phyloP scores from a whole-genome alignment of 2,797 vertebrate species.

The Catamblyrhynchus diadema region DNA sequence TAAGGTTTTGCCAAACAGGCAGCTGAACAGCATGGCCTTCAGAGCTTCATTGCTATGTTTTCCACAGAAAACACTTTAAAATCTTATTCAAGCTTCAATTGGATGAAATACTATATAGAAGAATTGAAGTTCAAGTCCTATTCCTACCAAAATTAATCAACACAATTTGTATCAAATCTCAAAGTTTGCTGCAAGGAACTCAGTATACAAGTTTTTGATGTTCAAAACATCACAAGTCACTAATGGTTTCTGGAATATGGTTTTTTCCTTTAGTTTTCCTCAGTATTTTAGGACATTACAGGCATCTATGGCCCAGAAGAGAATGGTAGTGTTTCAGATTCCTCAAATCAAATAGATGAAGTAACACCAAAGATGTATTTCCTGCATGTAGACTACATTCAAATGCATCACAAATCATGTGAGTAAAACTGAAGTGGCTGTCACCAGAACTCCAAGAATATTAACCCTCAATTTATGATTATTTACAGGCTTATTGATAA shows the following conservation, averaged over 20 bases:
- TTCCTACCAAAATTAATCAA: not conserved
- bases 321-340: not conserved
- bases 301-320: not conserved
- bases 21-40: not conserved
- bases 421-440: not conserved
- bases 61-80: not conserved
- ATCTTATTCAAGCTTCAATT: not conserved
- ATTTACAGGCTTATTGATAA: not conserved
- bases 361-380: not conserved
- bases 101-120: not conserved
- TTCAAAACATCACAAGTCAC: not conserved
- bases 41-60: not conserved
- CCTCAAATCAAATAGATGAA: not conserved
- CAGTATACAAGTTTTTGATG: not conserved
- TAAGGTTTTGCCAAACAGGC: not conserved
- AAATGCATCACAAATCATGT: not conserved
- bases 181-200: not conserved
- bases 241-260: not conserved
- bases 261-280: not conserved
- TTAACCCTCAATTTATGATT: not conserved
- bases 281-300: not conserved
- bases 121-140: not conserved
- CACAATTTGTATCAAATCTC: not conserved
- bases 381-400: not conserved
- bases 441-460: not conserved